Conservation (phyloP, 2,888 invertebrate species). For the Sarcophaga carnaria region DNA sequence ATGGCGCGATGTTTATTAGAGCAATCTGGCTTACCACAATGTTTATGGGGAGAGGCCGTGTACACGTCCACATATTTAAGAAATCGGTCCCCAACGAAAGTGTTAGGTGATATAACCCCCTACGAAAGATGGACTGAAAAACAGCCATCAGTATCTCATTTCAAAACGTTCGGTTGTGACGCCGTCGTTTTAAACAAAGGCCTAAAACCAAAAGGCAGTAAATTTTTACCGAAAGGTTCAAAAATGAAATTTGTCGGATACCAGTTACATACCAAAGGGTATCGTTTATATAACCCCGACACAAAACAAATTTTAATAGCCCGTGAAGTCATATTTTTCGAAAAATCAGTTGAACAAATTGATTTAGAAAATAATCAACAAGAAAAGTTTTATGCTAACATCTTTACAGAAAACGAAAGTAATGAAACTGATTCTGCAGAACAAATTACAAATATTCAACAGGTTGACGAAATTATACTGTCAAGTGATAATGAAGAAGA, state of each 20-base stretch:
- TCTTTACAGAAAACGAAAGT: too few relatives aligned
- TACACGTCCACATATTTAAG: conserved; percentile 41
- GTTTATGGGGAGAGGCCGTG: conserved; percentile 45
- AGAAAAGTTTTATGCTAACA: too few relatives aligned
- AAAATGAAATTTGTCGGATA: conserved; percentile 24
- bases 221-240: conserved; percentile 20
- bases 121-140: conserved; percentile 42
- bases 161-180: conserved; percentile 37
- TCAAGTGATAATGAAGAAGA: too few relatives aligned
- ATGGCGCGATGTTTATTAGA: conserved; percentile 44
- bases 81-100: conserved; percentile 44
- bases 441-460: too few relatives aligned
- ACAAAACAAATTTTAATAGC: not conserved
- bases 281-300: not conserved
- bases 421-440: too few relatives aligned
- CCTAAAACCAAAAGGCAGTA: conserved; percentile 18
- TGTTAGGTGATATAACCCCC: conserved; percentile 35
- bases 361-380: too few relatives aligned
- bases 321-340: too few relatives aligned
- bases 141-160: conserved; percentile 32
- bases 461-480: too few relatives aligned
- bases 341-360: too few relatives aligned
- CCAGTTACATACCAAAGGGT: too few relatives aligned
- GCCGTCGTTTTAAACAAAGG: conserved; percentile 41
- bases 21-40: conserved; percentile 18